phyloP scores from a whole-genome alignment of 2,888 invertebrate genomes.

The Argynnis bischoffii region DNA sequence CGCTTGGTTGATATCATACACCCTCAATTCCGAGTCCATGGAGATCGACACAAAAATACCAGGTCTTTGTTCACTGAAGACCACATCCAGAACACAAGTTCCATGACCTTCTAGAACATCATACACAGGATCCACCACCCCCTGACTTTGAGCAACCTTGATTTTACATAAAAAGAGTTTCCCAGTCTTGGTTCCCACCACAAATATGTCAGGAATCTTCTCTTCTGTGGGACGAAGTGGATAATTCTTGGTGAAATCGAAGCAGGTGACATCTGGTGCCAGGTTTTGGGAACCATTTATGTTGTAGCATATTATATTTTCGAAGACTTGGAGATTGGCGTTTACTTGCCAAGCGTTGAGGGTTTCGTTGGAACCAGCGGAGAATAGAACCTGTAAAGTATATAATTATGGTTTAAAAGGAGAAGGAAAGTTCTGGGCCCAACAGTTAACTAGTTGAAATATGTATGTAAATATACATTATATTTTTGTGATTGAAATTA shows the following conservation, averaged over 20 bases:
- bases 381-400: constrained; percentile 40
- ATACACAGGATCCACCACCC: constrained; percentile 59
- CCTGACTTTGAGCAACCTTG: constrained; percentile 43
- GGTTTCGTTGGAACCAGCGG: constrained; percentile 49
- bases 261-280: constrained; percentile 61
- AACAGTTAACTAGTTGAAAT: too few relatives aligned
- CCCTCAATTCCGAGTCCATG: constrained; percentile 65
- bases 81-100: constrained; percentile 61
- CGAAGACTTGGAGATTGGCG: constrained; percentile 55
- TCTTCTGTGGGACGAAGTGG: constrained; percentile 58
- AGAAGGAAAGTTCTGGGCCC: too few relatives aligned
- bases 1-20: constrained; percentile 62
- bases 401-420: constrained; percentile 38
- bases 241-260: constrained; percentile 63
- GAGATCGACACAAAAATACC: constrained; percentile 64
- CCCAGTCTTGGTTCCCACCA: constrained; percentile 64
- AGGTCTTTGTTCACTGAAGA: constrained; percentile 60
- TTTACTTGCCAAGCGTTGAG: constrained; percentile 71
- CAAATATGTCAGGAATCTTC: constrained; percentile 58
- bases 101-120: constrained; percentile 58
- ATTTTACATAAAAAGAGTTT: constrained; percentile 58
- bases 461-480: too few relatives aligned
- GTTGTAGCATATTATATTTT: constrained; percentile 56
- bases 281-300: constrained; percentile 58
- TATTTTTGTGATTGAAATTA: too few relatives aligned